Evolutionary conservation across 1,140 invertebrate genomes (phyloP).

Genomic region (Macrosteles quadrilineatus): DNA sequence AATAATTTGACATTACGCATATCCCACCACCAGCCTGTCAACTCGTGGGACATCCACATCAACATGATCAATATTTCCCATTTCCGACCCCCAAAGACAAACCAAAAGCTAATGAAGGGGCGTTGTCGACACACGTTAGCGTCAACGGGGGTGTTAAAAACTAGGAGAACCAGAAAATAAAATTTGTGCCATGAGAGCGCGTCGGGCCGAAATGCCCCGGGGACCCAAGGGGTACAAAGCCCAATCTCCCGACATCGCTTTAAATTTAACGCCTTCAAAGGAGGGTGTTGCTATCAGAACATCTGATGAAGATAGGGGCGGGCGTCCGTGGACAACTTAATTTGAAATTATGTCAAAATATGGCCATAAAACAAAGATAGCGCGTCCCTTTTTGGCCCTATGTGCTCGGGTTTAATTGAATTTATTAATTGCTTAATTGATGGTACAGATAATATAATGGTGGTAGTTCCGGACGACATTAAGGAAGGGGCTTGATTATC

Average conservation of each 20-base stretch:
- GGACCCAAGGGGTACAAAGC: neutral
- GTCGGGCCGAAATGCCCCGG: neutral
- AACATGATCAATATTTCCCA: slow-evolving; percentile 23
- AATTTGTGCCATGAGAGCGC: slow-evolving; percentile 30
- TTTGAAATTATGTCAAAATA: slow-evolving; percentile 26
- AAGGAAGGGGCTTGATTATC: too few species aligned
- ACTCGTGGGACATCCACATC: too few species aligned
- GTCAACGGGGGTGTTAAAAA: slow-evolving; percentile 29
- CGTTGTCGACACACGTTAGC: neutral
- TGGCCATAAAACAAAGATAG: slow-evolving; percentile 20
- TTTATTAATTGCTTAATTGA: slow-evolving; percentile 26
- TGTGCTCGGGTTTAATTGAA: slow-evolving; percentile 10
- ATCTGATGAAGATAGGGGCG: slow-evolving; percentile 8
- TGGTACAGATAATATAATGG: slow-evolving; percentile 5
- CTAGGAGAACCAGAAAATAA: slow-evolving; percentile 33
- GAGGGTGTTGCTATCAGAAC: slow-evolving; percentile 18
- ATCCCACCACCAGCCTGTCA: too few species aligned
- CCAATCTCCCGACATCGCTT: slow-evolving; percentile 21
- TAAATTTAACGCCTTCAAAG: slow-evolving; percentile 32
- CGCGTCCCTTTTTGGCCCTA: neutral
- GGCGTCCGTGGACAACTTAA: slow-evolving; percentile 11
- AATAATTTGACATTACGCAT: too few species aligned
- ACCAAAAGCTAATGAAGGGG: slow-evolving; percentile 13
- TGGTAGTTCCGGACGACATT: too few species aligned
- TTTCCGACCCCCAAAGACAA: neutral